Base-by-base conservation (phyloP, 2,113 vertebrate species). In the Anguilla japonica region DNA sequence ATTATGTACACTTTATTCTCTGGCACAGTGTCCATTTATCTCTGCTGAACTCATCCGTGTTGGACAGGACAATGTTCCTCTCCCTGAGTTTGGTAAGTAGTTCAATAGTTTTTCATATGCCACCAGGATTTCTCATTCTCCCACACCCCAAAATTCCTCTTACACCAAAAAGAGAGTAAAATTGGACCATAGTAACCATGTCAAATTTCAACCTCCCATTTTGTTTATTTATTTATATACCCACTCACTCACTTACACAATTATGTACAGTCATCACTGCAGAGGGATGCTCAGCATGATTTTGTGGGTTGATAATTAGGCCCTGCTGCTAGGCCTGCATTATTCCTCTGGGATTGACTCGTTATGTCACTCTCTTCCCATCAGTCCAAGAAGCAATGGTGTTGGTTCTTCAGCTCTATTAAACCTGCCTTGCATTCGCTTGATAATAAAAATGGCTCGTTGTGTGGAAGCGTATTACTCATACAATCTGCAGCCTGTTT, bases 251-350 rank as follows among this genome's bases (percentile, higher is more conserved):
- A 7, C 26, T 60, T 46, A 80, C 85, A 85, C 87, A 86, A 88
- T 89, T 89, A 85, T 34, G 67, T 80, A 79, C 80, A 87, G 85
- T 90, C 88, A 89, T 85, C 85, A 88, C 87, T 87, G 87, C 88
- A 71, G 67, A 82, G 80, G 53, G 81, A 50, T 56, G 63, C 88
- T 86, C 83, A 87, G 86, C 81, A 87, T 86, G 82, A 87, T 86
- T 89, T 89, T 88, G 87, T 89, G 87, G 89, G 88, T 87, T 88
- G 87, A 88, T 90, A 90, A 90, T 89, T 90, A 88, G 60, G 43
- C 86, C 87, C 86, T 67, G 84, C 86, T 75, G 43, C 50, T 82
- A 85, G 84, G 87, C 20, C 41, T 79, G 80, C 85, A 84, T 57
- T 90, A 84, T 57, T 90, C 86, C 85, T 15, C 41, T 41, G 85